Evolutionary conservation across 2,888 invertebrate genomes (phyloP).

Genomic region (Homarus gammarus): DNA sequence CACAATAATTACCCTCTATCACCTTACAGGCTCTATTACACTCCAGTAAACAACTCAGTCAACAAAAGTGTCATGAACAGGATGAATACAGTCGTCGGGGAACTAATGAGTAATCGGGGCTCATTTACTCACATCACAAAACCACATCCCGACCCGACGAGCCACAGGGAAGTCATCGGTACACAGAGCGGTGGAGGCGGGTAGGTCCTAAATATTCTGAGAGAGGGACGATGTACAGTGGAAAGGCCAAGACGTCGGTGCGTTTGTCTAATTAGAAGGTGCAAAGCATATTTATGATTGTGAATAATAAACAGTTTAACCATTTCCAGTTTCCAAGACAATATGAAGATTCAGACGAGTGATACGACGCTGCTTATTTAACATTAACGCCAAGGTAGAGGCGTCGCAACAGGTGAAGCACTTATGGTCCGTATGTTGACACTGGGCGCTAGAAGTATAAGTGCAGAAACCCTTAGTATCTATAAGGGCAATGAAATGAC

Average conservation of each 20-base stretch:
- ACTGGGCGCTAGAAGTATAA: not conserved
- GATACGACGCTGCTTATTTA: conserved; percentile 13
- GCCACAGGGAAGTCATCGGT: too few species aligned
- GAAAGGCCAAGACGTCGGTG: conserved; percentile 20
- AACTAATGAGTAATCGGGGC: too few species aligned
- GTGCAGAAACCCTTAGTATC: not conserved
- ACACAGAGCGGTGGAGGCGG: too few species aligned
- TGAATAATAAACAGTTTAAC: conserved; percentile 60
- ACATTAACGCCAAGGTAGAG: not conserved
- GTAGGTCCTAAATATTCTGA: conserved; percentile 13
- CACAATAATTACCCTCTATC: too few species aligned
- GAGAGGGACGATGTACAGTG: conserved; percentile 12
- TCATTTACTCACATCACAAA: too few species aligned
- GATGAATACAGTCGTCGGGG: too few species aligned
- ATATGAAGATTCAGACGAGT: conserved; percentile 8
- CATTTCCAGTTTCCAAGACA: conserved; percentile 16
- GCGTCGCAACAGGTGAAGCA: not conserved
- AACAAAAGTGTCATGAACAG: too few species aligned
- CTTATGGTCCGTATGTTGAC: not conserved
- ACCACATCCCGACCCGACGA: too few species aligned
- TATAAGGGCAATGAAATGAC: not conserved
- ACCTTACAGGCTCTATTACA: too few species aligned
- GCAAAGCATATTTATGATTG: conserved; percentile 55
- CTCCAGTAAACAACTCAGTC: too few species aligned
- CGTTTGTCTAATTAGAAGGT: conserved; percentile 64